phyloP scores from a whole-genome alignment of 2,888 invertebrate species.

The Tinea semifulvella region DNA sequence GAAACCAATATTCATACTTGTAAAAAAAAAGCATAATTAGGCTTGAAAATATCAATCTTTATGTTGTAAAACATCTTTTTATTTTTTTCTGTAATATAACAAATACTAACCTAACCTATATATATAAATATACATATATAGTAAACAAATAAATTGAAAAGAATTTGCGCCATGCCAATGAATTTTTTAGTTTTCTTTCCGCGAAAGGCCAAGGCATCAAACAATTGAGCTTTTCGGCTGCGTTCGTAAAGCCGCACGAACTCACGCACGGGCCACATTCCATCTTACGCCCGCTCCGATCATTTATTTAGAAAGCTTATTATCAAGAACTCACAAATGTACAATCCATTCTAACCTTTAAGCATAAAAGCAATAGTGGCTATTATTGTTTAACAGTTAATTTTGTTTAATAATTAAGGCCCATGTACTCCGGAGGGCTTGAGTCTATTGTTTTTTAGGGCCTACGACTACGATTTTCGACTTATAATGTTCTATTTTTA shows the following conservation, averaged over 20 bases:
- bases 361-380: background rate
- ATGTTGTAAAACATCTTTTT: too few species aligned
- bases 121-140: too few species aligned
- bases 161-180: background rate
- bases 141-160: background rate
- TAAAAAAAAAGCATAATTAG: too few species aligned
- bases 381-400: background rate
- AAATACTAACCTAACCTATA: too few species aligned
- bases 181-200: background rate
- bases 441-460: slow-evolving; percentile 13
- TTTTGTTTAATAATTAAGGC: slow-evolving; percentile 43
- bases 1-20: too few species aligned
- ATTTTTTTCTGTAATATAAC: too few species aligned
- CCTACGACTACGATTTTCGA: background rate
- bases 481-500: background rate
- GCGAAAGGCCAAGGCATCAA: background rate
- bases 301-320: slow-evolving; percentile 60
- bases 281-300: slow-evolving; percentile 44
- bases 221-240: slow-evolving; percentile 5
- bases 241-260: background rate
- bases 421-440: slow-evolving; percentile 26
- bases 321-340: slow-evolving; percentile 21
- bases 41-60: too few species aligned
- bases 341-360: slow-evolving; percentile 1
- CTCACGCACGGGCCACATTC: slow-evolving; percentile 41